These are phyloP conservation scores for Chelon auratus DNA, from an alignment of 2,797 vertebrate species.

Conservation along the genomic window DNA sequence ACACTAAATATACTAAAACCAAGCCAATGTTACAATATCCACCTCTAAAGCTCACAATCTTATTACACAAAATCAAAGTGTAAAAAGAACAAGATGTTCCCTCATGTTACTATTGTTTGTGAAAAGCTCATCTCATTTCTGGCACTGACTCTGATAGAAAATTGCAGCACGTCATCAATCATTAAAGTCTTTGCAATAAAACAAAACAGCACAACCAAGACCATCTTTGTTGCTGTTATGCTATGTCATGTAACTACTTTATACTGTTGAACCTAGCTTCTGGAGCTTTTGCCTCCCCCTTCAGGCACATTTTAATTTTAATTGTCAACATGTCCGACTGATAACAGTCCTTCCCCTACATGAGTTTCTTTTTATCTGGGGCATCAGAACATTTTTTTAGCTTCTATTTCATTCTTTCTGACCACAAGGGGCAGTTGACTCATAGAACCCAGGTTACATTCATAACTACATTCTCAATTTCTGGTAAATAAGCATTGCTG, in stretches of 20 bases:
- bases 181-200: neutral
- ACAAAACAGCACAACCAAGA: neutral
- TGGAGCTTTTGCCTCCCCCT: too few species aligned
- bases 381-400: too few species aligned
- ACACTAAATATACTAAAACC: slow-evolving; percentile 6
- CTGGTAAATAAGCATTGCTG: too few species aligned
- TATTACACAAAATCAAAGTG: neutral
- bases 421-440: too few species aligned
- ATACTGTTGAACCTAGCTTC: neutral
- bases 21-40: neutral
- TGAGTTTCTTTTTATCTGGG: too few species aligned
- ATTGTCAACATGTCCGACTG: too few species aligned
- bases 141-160: neutral
- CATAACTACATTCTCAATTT: too few species aligned
- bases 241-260: neutral
- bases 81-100: neutral
- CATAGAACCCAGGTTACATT: too few species aligned
- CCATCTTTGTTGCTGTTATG: neutral
- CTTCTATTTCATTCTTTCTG: too few species aligned
- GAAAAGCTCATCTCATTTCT: slow-evolving; percentile 6
- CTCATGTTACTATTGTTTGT: neutral
- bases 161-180: neutral
- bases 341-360: too few species aligned
- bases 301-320: too few species aligned
- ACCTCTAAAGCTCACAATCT: slow-evolving; percentile 3